Evolutionary conservation across 2,113 vertebrate genomes (phyloP).

Genomic region (Elachura formosa): DNA sequence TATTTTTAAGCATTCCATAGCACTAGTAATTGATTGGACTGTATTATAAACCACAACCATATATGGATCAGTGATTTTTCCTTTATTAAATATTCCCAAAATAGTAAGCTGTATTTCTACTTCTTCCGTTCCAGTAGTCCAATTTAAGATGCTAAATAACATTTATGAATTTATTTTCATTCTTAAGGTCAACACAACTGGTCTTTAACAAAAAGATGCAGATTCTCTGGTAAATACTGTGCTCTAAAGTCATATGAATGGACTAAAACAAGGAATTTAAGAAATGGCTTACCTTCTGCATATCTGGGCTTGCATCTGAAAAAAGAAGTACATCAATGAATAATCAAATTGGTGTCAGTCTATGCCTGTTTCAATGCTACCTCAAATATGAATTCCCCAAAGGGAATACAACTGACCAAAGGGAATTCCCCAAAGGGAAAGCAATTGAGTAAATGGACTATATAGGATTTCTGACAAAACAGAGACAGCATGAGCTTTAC

Average conservation of each 20-base stretch:
- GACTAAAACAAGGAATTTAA: background rate
- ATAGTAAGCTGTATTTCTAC: background rate
- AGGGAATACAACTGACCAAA: too few species aligned
- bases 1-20: background rate
- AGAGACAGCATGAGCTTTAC: background rate
- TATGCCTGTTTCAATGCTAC: background rate
- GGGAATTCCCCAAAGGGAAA: too few species aligned
- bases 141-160: background rate
- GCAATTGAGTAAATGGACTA: background rate
- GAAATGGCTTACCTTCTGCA: slow-evolving; percentile 82
- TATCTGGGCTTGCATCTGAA: slow-evolving; percentile 80
- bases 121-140: background rate
- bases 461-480: background rate
- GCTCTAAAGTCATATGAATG: background rate
- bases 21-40: background rate
- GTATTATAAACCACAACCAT: background rate
- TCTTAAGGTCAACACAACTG: background rate
- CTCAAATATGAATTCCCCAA: background rate
- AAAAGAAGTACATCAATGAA: background rate
- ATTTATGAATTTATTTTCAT: background rate
- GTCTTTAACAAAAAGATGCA: background rate
- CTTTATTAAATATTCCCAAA: background rate
- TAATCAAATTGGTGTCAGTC: background rate
- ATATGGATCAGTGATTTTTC: background rate
- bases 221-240: background rate